phyloP scores from a whole-genome alignment of 2,113 vertebrate species.

The Tympanuchus pallidicinctus region DNA sequence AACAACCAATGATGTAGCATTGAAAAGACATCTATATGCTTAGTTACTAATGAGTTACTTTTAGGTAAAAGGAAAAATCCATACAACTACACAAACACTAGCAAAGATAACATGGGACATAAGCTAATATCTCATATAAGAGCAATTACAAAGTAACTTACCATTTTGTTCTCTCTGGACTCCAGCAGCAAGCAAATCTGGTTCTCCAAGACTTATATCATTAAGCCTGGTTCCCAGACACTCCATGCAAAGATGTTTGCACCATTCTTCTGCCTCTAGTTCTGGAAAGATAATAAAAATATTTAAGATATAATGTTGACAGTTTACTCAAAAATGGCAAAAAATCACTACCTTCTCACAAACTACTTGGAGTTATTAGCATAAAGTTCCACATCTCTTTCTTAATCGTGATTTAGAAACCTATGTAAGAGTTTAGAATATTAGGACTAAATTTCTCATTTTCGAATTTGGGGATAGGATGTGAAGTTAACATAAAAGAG shows the following conservation, averaged over 20 bases:
- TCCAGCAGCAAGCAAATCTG: slow-evolving; percentile 96
- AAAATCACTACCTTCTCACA: background rate
- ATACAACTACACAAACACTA: background rate
- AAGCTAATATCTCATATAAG: background rate
- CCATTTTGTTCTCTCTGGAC: slow-evolving; percentile 98
- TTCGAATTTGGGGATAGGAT: background rate
- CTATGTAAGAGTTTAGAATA: background rate
- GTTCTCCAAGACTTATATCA: slow-evolving; percentile 98
- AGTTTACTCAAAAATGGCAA: background rate
- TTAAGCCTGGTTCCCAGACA: slow-evolving; percentile 94
- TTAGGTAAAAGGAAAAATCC: background rate
- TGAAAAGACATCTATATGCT: background rate
- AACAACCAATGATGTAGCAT: background rate
- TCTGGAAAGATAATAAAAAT: slow-evolving; percentile 78
- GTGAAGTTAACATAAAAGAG: background rate
- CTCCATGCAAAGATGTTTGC: slow-evolving; percentile 95
- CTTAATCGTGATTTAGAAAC: background rate
- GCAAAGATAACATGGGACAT: background rate
- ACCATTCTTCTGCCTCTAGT: slow-evolving; percentile 98
- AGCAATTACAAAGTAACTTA: slow-evolving; percentile 72
- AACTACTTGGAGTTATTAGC: background rate
- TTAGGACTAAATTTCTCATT: background rate
- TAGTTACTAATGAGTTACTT: background rate
- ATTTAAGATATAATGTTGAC: background rate
- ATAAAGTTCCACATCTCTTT: background rate